Evolutionary conservation across 2,113 vertebrate genomes (phyloP).

Genomic region (Oophaga pumilio): DNA sequence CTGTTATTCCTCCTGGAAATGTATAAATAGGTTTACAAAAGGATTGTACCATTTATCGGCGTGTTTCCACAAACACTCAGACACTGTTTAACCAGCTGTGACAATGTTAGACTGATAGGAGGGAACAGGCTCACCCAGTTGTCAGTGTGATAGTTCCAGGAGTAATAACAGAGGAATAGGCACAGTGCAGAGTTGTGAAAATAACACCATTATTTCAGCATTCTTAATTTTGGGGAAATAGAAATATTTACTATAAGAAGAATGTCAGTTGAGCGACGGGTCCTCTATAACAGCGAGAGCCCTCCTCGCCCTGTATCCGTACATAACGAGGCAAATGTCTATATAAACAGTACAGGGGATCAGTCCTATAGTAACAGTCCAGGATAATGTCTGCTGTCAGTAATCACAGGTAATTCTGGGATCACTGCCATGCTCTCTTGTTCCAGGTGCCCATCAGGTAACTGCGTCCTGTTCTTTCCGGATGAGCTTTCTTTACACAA

Average conservation of each 20-base stretch:
- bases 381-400: background rate
- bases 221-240: too few species aligned
- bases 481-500: background rate
- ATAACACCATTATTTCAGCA: too few species aligned
- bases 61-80: too few species aligned
- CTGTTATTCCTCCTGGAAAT: too few species aligned
- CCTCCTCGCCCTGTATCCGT: background rate
- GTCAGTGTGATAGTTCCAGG: background rate
- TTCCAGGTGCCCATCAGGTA: background rate
- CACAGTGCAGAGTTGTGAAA: background rate
- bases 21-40: too few species aligned
- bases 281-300: background rate
- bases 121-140: too few species aligned
- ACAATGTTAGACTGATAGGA: too few species aligned
- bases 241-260: too few species aligned
- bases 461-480: background rate
- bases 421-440: background rate
- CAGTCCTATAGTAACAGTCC: too few species aligned
- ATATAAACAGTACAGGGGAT: background rate
- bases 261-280: too few species aligned
- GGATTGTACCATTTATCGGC: too few species aligned
- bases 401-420: background rate
- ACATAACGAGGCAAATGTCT: background rate
- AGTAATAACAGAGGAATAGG: background rate
- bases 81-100: too few species aligned